phyloP scores from a whole-genome alignment of 1,140 invertebrate species.

The Habropoda laboriosa region DNA sequence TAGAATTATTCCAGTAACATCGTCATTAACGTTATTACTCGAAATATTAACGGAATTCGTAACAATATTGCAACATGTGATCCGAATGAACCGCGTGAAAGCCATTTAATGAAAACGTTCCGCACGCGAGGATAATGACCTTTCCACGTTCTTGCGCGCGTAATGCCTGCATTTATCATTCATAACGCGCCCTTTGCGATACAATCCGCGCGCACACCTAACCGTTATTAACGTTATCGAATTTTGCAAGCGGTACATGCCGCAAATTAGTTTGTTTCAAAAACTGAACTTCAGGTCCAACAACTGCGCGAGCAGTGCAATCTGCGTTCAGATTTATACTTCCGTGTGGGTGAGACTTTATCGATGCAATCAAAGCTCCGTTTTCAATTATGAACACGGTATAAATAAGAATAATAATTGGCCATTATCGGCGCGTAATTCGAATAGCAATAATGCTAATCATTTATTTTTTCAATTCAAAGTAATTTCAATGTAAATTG shows the following conservation, averaged over 20 bases:
- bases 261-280: background rate
- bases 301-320: background rate
- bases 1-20: background rate
- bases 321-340: too few species aligned
- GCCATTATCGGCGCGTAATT: background rate
- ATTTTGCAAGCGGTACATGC: background rate
- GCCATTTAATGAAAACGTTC: slow-evolving; percentile 22
- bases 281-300: background rate
- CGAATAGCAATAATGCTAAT: too few species aligned
- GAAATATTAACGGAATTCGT: too few species aligned
- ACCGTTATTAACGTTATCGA: slow-evolving; percentile 15
- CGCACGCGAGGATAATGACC: slow-evolving; percentile 31
- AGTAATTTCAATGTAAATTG: too few species aligned
- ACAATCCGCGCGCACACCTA: background rate
- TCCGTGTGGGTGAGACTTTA: background rate
- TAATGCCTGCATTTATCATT: slow-evolving; percentile 30
- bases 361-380: background rate
- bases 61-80: slow-evolving; percentile 19
- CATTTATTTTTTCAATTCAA: too few species aligned
- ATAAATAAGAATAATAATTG: background rate
- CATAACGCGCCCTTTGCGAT: background rate
- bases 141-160: slow-evolving; percentile 15
- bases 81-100: background rate
- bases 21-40: background rate
- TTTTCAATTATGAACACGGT: background rate